Evolutionary conservation across 2,888 invertebrate genomes (phyloP), one percentile per base, ranked within the genome.

Genomic region (Dysmachus trigonus): DNA sequence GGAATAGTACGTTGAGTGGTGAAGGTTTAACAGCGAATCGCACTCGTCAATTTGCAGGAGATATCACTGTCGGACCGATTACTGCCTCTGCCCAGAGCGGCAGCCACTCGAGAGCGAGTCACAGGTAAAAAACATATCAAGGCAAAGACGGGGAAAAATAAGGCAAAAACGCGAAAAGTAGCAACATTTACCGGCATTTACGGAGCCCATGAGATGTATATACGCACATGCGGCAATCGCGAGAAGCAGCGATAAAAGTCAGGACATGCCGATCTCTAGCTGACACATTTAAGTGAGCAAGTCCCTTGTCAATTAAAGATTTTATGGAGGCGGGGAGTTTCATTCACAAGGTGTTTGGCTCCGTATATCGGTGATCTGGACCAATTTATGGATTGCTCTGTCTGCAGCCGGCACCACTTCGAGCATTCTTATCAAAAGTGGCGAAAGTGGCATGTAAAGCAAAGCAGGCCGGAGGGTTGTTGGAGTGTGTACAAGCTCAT

Each of bases 1-100:
- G 83, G 30, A 27, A 83, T 72, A 83, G 83, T 72, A 27, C 35
- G 41, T 41, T 72, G 72, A 72, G 72, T 72, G 72, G 35, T 30
- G 72, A 72, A 41, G 30, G 72, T 31, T 83, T 72, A 71, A 72
- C 83, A 83, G 30, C 53, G 83, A 83, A 83, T 83, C 83, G 83
- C 83, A 41, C 83, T 83, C 72, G 83, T 83, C 83, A 83, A 83
- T 83, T 83, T 72, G 83, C 83, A 53, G 53, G 53, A 83, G 83
- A 72, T 83, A 72, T 72, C 83, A 83, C 83, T 83, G 83, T 53
- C 38, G 83, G 72, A 30, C 83, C 41, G 83, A 72, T 83, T 72
- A 83, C 18, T 10, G 31, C 22, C 31, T 31, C 51, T 51, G 82
- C 71, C 83, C 2, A 7, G 31, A 83, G 41, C 83, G 35, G 18